Evolutionary conservation across 2,888 invertebrate species (phyloP), one percentile per base, ranked within the genome.

Genomic region (Strigamia crassipes): DNA sequence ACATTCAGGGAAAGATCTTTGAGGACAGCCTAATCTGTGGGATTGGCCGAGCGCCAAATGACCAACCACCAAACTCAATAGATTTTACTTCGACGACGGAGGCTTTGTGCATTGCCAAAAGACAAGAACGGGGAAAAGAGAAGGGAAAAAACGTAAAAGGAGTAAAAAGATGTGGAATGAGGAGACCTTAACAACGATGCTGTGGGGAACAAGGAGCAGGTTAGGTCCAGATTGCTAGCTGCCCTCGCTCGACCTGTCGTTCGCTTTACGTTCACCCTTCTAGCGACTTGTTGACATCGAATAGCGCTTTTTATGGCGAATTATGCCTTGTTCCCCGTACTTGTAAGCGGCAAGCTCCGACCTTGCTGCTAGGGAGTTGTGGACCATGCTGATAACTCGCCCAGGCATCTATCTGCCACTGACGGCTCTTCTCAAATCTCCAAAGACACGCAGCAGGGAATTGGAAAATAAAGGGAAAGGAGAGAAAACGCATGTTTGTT

Each of bases 51-150:
- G 27, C 27, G 66, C 66, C 66, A 66, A 66, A 66, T 66, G 66
- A 66, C 66, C 66, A 66, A 66, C 66, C 66, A 66, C 66, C 66
- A 66, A 66, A 66, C 66, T 66, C 66, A 66, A 66, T 66, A 66
- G 66, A 66, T 66, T 66, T 66, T 23, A 66, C 66, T 66, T 66
- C 66, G 66, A 66, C 66, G 66, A 66, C 66, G 66, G 23, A 66
- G 31, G 66, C 27, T 15, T 66, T 66, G 66, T 66, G 66, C 66
- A 66, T 66, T 66, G 66, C 66, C 66, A 66, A 66, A 66, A 66
- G 66, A 66, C 66, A 66, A 27, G 51, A 27, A 66, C 10, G 61
- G 27, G 51, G 15, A n/a, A 51, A 51, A 51, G n/a, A 51, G 51
- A 51, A n/a, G n/a, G 51, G 18, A n/a, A 51, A 18, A 23, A 66